Conservation (phyloP, 2,113 vertebrate genomes). For the Oreochromis aureus region DNA sequence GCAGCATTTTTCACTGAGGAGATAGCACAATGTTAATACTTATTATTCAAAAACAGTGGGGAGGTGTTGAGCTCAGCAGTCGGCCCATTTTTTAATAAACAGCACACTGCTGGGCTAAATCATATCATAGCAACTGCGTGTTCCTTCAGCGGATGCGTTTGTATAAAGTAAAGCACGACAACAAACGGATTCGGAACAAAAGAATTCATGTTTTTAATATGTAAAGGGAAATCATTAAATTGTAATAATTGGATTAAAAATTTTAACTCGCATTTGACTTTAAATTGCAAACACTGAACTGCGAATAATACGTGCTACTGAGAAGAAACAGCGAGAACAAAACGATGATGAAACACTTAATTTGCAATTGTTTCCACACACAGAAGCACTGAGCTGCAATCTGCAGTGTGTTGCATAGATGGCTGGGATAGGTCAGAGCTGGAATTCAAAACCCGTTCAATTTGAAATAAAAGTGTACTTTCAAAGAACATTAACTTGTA, state of each 20-base stretch:
- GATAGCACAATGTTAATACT: slow-evolving; percentile 43
- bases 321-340: neutral
- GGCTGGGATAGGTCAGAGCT: neutral
- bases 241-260: neutral
- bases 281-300: neutral
- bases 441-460: neutral
- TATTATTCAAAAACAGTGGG: slow-evolving; percentile 59
- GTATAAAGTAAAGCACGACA: neutral
- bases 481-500: neutral
- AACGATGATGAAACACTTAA: slow-evolving; percentile 5
- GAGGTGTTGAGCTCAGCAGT: slow-evolving; percentile 59
- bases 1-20: slow-evolving; percentile 13
- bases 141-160: neutral
- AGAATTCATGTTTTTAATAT: neutral
- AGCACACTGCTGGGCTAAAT: slow-evolving; percentile 48
- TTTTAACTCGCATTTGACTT: neutral
- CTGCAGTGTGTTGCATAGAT: neutral
- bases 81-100: slow-evolving; percentile 57
- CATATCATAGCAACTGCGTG: slow-evolving; percentile 15
- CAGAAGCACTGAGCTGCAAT: slow-evolving; percentile 22
- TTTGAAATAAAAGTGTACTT: neutral
- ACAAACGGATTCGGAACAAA: neutral
- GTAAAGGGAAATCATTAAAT: neutral
- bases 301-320: neutral
- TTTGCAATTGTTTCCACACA: slow-evolving; percentile 30